Evolutionary conservation across 2,113 vertebrate species (phyloP).

Genomic region (Eclectus roratus): DNA sequence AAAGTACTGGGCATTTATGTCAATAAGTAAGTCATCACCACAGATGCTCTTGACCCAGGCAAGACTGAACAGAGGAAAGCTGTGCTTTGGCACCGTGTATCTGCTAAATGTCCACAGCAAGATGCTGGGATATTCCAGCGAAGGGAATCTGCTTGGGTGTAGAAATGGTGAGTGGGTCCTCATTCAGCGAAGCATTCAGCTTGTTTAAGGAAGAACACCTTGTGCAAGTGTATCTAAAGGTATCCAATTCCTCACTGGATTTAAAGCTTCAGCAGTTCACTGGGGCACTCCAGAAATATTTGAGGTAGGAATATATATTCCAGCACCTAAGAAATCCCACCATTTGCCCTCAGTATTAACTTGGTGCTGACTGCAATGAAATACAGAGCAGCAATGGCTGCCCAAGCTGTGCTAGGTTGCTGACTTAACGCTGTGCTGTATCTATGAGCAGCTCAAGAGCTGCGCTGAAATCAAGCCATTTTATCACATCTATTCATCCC

Average conservation of each 20-base stretch:
- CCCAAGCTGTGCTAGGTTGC: background rate
- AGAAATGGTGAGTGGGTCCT: background rate
- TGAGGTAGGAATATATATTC: background rate
- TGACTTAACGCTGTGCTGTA: background rate
- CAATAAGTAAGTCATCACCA: background rate
- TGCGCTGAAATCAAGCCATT: slow-evolving; percentile 50
- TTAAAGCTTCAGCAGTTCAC: background rate
- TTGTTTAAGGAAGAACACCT: background rate
- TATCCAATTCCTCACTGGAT: background rate
- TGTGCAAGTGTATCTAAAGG: background rate
- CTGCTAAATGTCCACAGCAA: background rate
- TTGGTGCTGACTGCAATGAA: background rate
- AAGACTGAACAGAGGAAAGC: background rate
- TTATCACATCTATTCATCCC: slow-evolving; percentile 41
- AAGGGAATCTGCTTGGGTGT: background rate
- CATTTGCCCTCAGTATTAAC: background rate
- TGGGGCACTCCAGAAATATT: background rate
- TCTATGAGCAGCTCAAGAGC: slow-evolving; percentile 35
- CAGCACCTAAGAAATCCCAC: background rate
- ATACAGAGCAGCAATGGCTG: background rate
- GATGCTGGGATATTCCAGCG: background rate
- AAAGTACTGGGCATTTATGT: background rate
- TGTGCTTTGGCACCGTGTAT: background rate
- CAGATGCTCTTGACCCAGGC: rapidly evolving
- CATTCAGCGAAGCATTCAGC: background rate